Conservation (phyloP, 1,140 invertebrate genomes). For the Bombus waltoni region DNA sequence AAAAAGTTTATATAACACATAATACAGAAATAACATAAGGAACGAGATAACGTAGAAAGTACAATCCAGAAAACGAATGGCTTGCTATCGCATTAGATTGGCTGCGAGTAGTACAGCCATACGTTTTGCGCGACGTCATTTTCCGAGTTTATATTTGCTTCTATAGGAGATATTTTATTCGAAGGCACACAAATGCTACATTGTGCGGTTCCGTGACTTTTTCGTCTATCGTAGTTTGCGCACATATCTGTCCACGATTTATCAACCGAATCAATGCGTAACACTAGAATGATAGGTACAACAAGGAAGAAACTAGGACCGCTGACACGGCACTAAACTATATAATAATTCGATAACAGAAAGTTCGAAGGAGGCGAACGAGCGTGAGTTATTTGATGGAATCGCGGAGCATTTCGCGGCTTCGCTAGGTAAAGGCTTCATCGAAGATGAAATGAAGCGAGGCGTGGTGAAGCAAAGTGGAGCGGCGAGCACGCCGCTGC, state of each 20-base stretch:
- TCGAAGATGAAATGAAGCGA: conserved; percentile 53
- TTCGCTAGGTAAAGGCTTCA: conserved; percentile 29
- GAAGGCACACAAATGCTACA: not conserved
- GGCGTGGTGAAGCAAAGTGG: conserved; percentile 63
- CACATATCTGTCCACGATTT: not conserved
- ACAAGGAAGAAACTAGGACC: not conserved
- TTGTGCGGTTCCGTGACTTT: not conserved
- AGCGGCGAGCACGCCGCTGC: conserved; percentile 54
- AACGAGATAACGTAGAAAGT: too few relatives aligned
- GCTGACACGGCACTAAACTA: too few relatives aligned
- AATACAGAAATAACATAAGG: not conserved
- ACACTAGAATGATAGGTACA: not conserved
- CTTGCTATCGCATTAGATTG: not conserved
- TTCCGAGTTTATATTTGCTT: not conserved
- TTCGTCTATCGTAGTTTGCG: not conserved
- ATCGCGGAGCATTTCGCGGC: conserved; percentile 8
- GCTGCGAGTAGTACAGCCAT: not conserved
- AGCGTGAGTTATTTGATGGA: conserved; percentile 37
- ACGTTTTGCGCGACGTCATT: not conserved
- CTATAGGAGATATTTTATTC: too few relatives aligned
- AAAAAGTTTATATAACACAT: not conserved
- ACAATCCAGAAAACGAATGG: not conserved
- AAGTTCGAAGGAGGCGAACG: not conserved
- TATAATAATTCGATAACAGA: conserved; percentile 3
- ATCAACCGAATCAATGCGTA: too few relatives aligned